Evolutionary conservation across 2,888 invertebrate genomes (phyloP), one percentile per base, ranked within the genome.

Genomic region (Athalia cordata): DNA sequence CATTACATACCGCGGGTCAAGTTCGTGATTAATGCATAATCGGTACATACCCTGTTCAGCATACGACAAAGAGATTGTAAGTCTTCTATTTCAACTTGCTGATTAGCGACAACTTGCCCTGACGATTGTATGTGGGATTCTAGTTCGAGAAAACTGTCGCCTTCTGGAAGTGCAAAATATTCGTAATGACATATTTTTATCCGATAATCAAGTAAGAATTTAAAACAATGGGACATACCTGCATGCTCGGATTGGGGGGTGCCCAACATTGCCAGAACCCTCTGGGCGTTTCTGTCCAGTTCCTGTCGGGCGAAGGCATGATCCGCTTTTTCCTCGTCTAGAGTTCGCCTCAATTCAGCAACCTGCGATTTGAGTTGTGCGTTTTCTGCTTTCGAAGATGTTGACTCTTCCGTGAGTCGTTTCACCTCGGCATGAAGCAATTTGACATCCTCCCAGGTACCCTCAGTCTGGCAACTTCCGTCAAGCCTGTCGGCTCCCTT

Each of bases 121-220:
- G 96, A 95, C 74, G 95, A 92, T 83, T 95, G 93, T 80, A 96
- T 92, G 85, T 95, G 95, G 11, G 94, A 94, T 86, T 96, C 96
- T 77, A 96, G 88, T 80, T 96, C 95, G 43, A 95, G 91, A 76
- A 96, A 92, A 85, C 96, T 96, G 77, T 96, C 95, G 3, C 93
- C 92, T 79, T 93, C 93, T 79, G 78, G 50, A 85, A 85, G 65
- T 47, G 67, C 7, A 66, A n/a, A 47, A 75, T 45, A 62, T 50
- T 62, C 5, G 61, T 29, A 29, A 29, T 2, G 29, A 29, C 29
- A 11, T 5, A 50, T 70, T 3, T 45, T 70, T 45, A 13, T 47
- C 2, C 29, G 29, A 29, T 11, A 47, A 66, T 66, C 49, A 66
- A 4, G n/a, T 49, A 47, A 15, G 49, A 66, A 66, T 49, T 49